Conservation (phyloP, 2,888 invertebrate genomes). For the Eueremaeus valkanovi region DNA sequence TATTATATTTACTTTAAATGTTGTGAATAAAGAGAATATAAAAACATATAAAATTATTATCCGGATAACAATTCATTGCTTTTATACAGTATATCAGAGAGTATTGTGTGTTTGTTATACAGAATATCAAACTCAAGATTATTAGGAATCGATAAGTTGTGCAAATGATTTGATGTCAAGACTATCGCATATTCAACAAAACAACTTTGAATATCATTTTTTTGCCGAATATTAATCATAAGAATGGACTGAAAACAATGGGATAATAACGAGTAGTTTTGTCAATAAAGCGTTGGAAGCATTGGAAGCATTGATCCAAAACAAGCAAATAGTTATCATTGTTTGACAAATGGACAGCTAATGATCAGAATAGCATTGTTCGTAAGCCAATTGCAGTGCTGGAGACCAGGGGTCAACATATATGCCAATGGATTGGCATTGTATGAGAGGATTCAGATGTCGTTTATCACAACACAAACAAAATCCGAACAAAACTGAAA, state of each 20-base stretch:
- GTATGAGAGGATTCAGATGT: neutral
- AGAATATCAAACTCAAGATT: no score
- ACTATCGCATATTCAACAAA: neutral
- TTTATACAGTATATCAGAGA: neutral
- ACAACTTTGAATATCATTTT: neutral
- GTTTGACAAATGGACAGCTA: slow-evolving; percentile 30
- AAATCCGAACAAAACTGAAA: neutral
- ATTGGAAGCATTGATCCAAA: slow-evolving; percentile 34
- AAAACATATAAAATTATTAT: neutral
- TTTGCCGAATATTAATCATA: neutral
- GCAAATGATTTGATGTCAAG: neutral
- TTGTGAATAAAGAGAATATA: neutral
- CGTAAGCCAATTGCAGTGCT: slow-evolving; percentile 5
- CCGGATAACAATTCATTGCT: neutral
- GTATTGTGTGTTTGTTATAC: no score
- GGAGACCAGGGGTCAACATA: slow-evolving; percentile 24
- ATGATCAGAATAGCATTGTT: slow-evolving; percentile 20
- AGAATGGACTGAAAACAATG: neutral
- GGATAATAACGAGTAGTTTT: slow-evolving; percentile 1
- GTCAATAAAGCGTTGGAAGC: slow-evolving; percentile 3
- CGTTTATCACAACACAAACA: neutral
- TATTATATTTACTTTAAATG: neutral
- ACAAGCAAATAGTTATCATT: slow-evolving; percentile 27
- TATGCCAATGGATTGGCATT: neutral
- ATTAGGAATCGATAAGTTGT: neutral